phyloP scores from a whole-genome alignment of 2,113 vertebrate genomes.

The Apeltes quadracus region DNA sequence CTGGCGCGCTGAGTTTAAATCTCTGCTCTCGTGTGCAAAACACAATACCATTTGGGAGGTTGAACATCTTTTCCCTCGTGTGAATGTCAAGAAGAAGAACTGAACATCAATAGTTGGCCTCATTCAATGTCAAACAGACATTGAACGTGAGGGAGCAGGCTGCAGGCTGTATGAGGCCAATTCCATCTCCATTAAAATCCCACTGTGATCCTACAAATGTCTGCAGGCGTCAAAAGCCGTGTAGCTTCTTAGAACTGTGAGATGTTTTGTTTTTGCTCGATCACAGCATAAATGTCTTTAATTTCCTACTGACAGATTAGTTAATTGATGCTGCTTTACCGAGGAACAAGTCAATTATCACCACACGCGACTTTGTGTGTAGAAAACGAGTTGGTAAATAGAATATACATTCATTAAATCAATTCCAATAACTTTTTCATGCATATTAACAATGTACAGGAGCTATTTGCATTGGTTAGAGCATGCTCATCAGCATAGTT shows the following conservation, averaged over 20 bases:
- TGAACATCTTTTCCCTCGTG: neutral
- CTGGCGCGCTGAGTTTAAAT: neutral
- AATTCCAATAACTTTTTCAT: no score
- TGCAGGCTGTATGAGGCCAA: constrained; percentile 18
- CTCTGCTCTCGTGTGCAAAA: neutral
- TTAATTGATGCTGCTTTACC: neutral
- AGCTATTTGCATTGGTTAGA: no score
- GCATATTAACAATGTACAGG: no score
- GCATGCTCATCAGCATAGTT: no score
- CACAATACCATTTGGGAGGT: constrained; percentile 6
- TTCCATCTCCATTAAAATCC: constrained; percentile 27
- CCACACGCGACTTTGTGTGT: neutral
- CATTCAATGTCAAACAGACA: constrained; percentile 18
- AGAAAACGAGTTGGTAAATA: no score
- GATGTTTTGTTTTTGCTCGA: neutral
- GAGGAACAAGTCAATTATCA: neutral
- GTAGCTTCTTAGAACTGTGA: neutral
- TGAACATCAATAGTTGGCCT: constrained; percentile 19
- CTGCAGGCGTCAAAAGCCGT: neutral
- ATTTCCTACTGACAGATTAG: neutral
- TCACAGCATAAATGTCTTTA: neutral
- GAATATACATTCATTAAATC: no score
- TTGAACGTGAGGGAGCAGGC: constrained; percentile 12
- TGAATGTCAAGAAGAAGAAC: neutral
- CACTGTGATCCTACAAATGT: constrained; percentile 38